Evolutionary conservation across 2,797 vertebrate genomes (phyloP), one percentile per base, ranked within the genome.

Genomic region (Xenopus petersii): DNA sequence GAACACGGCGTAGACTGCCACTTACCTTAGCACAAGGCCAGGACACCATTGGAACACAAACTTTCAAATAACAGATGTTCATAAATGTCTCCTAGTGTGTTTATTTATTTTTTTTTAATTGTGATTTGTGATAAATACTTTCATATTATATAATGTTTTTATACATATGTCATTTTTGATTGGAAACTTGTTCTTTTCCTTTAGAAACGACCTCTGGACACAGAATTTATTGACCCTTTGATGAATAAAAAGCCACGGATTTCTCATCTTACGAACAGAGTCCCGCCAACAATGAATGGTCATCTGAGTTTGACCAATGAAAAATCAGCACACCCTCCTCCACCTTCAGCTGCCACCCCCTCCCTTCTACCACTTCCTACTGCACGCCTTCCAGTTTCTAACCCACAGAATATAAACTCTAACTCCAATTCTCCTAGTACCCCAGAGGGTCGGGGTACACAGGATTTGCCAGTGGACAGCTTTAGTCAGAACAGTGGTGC

Each of bases 371-470:
- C 24, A 15, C 90, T 74, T 89, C 89, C 81, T 86, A 83, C 83
- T 24, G 74, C 81, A 5, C 79, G 75, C 73, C 81, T 82, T 58
- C 83, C 83, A 0, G 47, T 83, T 72, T 87, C 84, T 51, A 92
- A 87, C 77, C 91, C 89, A 68, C 92, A 91, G 64, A 92, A 88
- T 79, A 87, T 91, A 6, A 91, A 93, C 83, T 95, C 91, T 73
- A 93, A 89, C 89, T 94, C 93, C 80, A 93, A 91, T 81, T 96
- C 93, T 56, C 93, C 94, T 55, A 93, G 93, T 88, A 96, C 94
- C 77, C 92, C 93, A 0, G 93, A 95, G 84, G 92, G 93, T 80
- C 88, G 86, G 4, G 94, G 94, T 73, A 95, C 93, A 64, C 93
- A 96, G 87, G 92, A 95, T 83, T 87, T 95, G 64, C 95, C 92